Conservation (phyloP, 2,797 vertebrate species). For the Acrossocheilus wenchowensis region DNA sequence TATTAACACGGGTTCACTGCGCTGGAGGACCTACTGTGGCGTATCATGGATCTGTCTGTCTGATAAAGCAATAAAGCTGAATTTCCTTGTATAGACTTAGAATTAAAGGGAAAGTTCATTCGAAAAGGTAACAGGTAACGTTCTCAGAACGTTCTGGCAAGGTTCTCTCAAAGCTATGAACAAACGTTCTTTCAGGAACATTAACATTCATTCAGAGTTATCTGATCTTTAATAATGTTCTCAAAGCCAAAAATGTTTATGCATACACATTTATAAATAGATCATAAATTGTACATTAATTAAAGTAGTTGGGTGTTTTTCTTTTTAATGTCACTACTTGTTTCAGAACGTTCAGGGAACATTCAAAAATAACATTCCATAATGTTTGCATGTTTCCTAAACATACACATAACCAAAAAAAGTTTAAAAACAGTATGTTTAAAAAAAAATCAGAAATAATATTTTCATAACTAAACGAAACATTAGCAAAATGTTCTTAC, state of each 20-base stretch:
- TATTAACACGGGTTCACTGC: not conserved
- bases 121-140: not conserved
- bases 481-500: no score
- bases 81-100: not conserved
- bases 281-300: not conserved
- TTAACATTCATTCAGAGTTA: not conserved
- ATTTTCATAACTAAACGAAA: not conserved
- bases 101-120: not conserved
- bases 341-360: not conserved
- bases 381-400: not conserved
- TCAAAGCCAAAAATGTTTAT: not conserved
- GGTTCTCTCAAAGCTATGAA: not conserved
- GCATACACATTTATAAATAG: not conserved
- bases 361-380: not conserved
- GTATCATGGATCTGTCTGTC: slow-evolving; percentile 8
- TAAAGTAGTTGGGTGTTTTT: not conserved
- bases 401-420: not conserved
- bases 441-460: not conserved
- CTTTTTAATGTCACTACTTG: not conserved
- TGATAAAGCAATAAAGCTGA: not conserved
- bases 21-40: not conserved
- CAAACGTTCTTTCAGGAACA: not conserved
- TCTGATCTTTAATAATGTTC: not conserved
- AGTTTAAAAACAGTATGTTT: no score
- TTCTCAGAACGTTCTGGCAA: not conserved